A percentile compares a stretch with the other conserved stretches of the same genome.
Evolutionary conservation across 2,113 vertebrate species (phyloP).

Genomic region (Calyptommatus sinebrachiatus): DNA sequence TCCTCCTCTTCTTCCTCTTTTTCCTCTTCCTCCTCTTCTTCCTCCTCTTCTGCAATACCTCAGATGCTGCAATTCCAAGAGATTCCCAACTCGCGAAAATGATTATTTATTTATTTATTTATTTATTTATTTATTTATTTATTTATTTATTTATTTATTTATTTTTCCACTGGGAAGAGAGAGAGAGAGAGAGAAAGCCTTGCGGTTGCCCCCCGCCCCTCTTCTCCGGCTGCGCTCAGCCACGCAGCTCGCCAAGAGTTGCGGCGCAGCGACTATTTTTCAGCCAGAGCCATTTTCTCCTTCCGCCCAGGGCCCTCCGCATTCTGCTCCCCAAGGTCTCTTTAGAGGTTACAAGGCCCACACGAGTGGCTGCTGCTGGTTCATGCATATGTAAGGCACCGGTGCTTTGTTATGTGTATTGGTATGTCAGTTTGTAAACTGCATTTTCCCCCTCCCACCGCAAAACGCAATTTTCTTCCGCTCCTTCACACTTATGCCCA

Average conservation of each 20-base stretch:
- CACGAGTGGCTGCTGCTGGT: not conserved
- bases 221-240: not conserved
- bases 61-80: not conserved
- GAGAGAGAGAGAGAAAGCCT: not conserved
- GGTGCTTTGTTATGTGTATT: not conserved
- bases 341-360: constrained; percentile 11
- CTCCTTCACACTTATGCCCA: not conserved
- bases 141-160: not conserved
- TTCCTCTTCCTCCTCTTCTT: too few species aligned
- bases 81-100: not conserved
- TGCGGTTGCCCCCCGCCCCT: too few species aligned
- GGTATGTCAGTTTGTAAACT: not conserved
- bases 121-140: too few species aligned
- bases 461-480: too few species aligned
- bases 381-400: constrained; percentile 18
- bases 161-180: not conserved
- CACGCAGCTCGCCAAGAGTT: not conserved
- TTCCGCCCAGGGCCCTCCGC: constrained; percentile 6
- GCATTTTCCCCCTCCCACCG: not conserved
- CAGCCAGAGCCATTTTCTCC: not conserved
- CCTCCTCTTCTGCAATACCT: not conserved
- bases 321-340: constrained; percentile 12
- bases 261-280: not conserved
- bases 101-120: too few species aligned
- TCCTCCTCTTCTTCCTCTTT: too few species aligned